Evolutionary conservation across 2,113 vertebrate genomes (phyloP).

Genomic region (Dipodomys stephensi): DNA sequence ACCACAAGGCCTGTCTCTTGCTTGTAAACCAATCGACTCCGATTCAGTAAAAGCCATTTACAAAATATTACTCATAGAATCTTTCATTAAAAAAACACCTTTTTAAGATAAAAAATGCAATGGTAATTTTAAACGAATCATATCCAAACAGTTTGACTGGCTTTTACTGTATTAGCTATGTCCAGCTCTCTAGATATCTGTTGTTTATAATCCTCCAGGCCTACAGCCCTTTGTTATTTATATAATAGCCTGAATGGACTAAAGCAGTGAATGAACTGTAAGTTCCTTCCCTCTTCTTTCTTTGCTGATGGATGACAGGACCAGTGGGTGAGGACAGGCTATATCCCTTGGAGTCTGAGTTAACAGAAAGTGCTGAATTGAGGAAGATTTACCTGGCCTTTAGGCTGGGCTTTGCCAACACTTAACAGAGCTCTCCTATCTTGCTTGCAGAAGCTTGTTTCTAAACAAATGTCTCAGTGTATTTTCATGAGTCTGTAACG

Average conservation of each 20-base stretch:
- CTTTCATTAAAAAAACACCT: background rate
- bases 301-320: background rate
- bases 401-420: background rate
- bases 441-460: background rate
- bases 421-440: background rate
- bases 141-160: background rate
- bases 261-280: background rate
- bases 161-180: background rate
- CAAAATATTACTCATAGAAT: background rate
- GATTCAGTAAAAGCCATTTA: background rate
- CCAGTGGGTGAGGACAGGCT: background rate
- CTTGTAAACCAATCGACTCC: background rate
- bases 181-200: background rate
- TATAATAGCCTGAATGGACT: background rate
- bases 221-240: background rate
- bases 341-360: background rate
- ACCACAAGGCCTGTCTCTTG: background rate
- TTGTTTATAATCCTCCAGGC: too few species aligned
- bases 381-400: background rate
- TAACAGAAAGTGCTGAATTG: background rate
- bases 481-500: background rate
- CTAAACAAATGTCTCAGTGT: background rate
- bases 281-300: background rate
- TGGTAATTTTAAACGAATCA: background rate
- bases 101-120: background rate